Conservation (phyloP, 2,888 invertebrate species). For the Drosophila meridionalis region DNA sequence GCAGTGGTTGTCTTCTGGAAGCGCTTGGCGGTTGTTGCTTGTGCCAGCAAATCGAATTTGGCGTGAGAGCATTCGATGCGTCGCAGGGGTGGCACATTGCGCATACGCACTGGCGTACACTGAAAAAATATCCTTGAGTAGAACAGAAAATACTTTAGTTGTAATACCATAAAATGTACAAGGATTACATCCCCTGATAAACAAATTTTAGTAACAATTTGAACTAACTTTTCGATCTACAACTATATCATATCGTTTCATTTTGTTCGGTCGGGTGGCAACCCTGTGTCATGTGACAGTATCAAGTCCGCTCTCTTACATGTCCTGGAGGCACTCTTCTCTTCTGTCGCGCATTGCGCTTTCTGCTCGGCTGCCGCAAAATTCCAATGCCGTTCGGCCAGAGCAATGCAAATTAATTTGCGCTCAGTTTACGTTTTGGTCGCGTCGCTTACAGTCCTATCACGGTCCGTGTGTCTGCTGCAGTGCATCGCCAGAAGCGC, state of each 20-base stretch:
- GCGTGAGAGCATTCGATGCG: slow-evolving; percentile 6
- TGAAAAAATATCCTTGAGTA: slow-evolving; percentile 14
- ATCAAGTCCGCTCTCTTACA: slow-evolving; percentile 29
- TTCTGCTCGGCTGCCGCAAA: slow-evolving; percentile 56
- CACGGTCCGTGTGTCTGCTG: slow-evolving; percentile 57
- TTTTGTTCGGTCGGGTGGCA: slow-evolving; percentile 1
- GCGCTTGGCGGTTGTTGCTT: slow-evolving; percentile 59
- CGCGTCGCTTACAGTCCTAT: slow-evolving; percentile 67
- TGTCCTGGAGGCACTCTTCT: slow-evolving; percentile 46
- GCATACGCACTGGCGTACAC: slow-evolving; percentile 68
- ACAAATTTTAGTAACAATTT: neutral
- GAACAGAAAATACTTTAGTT: neutral
- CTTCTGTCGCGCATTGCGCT: slow-evolving; percentile 23
- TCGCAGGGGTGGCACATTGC: slow-evolving; percentile 49
- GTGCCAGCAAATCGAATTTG: slow-evolving; percentile 27
- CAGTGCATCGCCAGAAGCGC: slow-evolving; percentile 46
- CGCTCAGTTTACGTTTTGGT: slow-evolving; percentile 75
- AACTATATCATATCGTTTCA: fast-evolving
- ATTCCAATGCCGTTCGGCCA: slow-evolving; percentile 64
- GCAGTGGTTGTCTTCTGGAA: slow-evolving; percentile 56
- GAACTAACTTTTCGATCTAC: neutral
- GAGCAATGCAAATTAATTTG: slow-evolving; percentile 38
- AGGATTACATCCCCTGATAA: neutral
- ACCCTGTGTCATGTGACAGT: slow-evolving; percentile 12
- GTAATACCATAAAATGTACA: neutral